These are phyloP conservation scores for Camelus bactrianus DNA, from an alignment of 2,113 vertebrate species.

Conservation along the genomic window DNA sequence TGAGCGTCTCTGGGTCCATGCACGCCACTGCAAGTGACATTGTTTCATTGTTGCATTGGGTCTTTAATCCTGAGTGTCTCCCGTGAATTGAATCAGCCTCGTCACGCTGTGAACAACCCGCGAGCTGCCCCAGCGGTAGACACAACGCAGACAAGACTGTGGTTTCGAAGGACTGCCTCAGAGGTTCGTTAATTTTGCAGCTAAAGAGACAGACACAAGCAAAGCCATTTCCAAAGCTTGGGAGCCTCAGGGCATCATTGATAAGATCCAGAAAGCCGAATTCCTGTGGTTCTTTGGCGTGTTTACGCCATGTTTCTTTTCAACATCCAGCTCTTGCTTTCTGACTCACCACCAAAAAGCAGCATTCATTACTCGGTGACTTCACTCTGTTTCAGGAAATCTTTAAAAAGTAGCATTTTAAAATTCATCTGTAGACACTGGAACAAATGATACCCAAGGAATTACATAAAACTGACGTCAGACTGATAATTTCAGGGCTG, in stretches of 20 bases:
- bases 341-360: neutral
- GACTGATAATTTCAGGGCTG: neutral
- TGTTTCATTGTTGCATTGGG: no score
- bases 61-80: neutral
- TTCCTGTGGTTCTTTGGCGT: neutral
- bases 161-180: neutral
- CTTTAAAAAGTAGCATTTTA: neutral
- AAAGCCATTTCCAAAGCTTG: neutral
- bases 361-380: neutral
- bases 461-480: neutral
- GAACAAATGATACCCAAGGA: neutral
- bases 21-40: no score
- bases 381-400: neutral
- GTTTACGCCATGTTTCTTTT: rapidly evolving
- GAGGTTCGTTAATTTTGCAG: neutral
- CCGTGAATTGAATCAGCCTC: neutral
- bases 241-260: neutral
- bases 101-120: neutral
- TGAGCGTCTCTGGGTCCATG: no score
- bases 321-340: neutral
- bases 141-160: neutral
- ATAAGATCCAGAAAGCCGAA: neutral
- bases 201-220: neutral
- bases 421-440: neutral
- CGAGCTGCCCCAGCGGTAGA: neutral